Evolutionary conservation across 1,140 invertebrate species (phyloP).

Genomic region (Condylostylus longicornis): DNA sequence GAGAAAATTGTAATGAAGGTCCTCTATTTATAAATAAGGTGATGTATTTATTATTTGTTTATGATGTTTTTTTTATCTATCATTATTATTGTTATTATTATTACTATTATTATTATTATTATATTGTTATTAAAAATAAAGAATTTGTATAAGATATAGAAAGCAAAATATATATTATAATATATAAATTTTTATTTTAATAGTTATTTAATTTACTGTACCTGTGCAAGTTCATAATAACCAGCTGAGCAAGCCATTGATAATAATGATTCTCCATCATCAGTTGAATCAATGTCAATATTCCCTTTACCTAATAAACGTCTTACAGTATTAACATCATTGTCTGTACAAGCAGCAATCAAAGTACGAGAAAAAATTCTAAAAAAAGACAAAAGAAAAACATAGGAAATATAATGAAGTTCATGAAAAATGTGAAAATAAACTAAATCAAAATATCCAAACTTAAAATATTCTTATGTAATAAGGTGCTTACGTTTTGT

Average conservation of each 20-base stretch:
- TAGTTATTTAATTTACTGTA: conserved; percentile 27
- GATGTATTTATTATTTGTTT: too few species aligned
- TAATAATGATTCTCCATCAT: conserved; percentile 82
- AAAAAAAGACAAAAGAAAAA: conserved; percentile 7
- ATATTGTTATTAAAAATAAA: not conserved
- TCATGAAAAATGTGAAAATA: not conserved
- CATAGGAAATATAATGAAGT: not conserved
- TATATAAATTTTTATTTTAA: too few species aligned
- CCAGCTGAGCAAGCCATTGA: conserved; percentile 86
- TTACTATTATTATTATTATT: too few species aligned
- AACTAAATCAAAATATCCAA: not conserved
- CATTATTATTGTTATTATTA: too few species aligned
- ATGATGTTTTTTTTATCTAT: too few species aligned
- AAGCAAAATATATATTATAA: not conserved
- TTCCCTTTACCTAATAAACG: conserved; percentile 77
- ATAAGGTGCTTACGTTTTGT: conserved; percentile 22
- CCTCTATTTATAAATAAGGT: too few species aligned
- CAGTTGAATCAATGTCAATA: conserved; percentile 75
- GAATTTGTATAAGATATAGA: not conserved
- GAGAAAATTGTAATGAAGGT: too few species aligned
- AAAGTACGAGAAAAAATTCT: conserved; percentile 30
- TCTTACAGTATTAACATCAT: conserved; percentile 77
- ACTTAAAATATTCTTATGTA: not conserved
- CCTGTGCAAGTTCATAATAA: conserved; percentile 84
- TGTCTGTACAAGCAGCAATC: conserved; percentile 65